Conservation (phyloP, 2,113 vertebrate species). For the Dasyurus viverrinus region DNA sequence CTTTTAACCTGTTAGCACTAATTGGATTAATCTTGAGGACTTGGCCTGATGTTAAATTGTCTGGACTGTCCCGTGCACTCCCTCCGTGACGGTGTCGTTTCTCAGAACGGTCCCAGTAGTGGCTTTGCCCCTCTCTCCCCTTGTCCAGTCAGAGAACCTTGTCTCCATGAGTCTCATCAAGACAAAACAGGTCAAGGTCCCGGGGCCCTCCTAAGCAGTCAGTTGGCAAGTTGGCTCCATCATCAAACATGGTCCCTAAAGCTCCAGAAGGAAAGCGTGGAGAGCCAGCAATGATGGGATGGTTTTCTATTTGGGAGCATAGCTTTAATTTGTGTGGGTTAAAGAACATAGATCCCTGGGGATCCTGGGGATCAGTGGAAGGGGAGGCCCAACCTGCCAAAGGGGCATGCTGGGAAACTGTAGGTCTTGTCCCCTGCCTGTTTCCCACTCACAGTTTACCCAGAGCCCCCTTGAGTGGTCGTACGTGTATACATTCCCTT, state of each 20-base stretch:
- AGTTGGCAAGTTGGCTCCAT: neutral
- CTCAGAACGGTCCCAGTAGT: slow-evolving; percentile 47
- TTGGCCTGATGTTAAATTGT: slow-evolving; percentile 86
- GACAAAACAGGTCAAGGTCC: neutral
- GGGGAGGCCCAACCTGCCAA: neutral
- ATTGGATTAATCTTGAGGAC: slow-evolving; percentile 83
- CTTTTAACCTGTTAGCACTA: slow-evolving; percentile 81
- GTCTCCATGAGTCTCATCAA: neutral
- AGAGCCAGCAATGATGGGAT: neutral
- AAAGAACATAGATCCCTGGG: neutral
- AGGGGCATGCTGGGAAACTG: neutral
- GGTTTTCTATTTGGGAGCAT: neutral
- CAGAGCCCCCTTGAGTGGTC: neutral
- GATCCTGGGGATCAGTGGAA: neutral
- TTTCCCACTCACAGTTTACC: neutral
- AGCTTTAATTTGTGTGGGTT: neutral
- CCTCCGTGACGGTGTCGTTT: slow-evolving; percentile 73
- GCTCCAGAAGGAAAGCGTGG: neutral
- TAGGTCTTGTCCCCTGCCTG: neutral
- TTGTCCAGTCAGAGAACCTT: neutral
- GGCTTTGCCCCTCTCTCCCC: neutral
- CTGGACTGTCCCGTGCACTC: slow-evolving; percentile 72
- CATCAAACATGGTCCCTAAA: neutral
- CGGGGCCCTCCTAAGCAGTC: neutral
- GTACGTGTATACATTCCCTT: neutral